phyloP scores from a whole-genome alignment of 2,888 invertebrate genomes.

The Brachyptera risi region DNA sequence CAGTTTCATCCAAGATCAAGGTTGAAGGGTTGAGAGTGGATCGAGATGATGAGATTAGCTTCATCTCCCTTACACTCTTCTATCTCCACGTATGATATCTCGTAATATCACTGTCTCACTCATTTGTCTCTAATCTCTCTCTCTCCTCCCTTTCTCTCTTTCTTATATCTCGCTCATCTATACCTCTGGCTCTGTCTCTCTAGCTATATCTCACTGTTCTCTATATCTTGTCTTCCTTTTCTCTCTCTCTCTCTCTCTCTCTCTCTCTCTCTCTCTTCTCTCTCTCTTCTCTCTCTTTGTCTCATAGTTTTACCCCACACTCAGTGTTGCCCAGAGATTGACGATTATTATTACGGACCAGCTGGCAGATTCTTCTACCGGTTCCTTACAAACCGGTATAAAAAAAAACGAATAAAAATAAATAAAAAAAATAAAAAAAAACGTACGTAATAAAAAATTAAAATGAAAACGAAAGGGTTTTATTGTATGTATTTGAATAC shows the following conservation, averaged over 20 bases:
- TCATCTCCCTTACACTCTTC: too few species aligned
- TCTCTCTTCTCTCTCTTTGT: too few species aligned
- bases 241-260: too few species aligned
- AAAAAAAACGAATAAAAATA: too few species aligned
- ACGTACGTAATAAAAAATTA: neutral
- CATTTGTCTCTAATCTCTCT: too few species aligned
- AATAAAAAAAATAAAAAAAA: neutral
- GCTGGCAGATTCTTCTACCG: neutral
- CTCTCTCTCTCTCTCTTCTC: neutral
- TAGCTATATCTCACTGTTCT: too few species aligned
- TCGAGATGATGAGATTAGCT: too few species aligned
- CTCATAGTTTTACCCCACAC: too few species aligned
- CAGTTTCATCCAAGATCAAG: neutral
- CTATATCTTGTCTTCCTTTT: neutral
- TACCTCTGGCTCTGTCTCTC: neutral
- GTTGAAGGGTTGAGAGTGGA: neutral
- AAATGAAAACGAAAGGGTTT: neutral
- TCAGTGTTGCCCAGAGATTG: neutral
- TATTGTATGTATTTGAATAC: too few species aligned
- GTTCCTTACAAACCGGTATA: neutral
- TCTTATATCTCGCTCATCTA: neutral
- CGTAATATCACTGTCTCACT: too few species aligned
- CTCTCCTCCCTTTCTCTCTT: too few species aligned
- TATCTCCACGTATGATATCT: too few species aligned
- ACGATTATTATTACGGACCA: neutral